phyloP scores from a whole-genome alignment of 1,140 invertebrate genomes.

The Drosophila pruinosa region DNA sequence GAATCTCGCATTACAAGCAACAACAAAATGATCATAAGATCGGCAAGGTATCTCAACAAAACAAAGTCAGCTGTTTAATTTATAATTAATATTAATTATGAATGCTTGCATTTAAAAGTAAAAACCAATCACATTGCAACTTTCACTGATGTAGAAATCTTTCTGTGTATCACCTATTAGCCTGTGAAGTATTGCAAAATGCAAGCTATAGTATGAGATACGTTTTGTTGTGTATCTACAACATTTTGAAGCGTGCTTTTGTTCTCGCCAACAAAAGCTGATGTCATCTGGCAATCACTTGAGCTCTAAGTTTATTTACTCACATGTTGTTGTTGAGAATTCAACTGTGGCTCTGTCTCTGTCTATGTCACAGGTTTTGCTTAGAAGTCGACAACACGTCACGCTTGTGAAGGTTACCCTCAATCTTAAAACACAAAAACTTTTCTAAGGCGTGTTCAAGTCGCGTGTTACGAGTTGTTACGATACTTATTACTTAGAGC shows the following conservation, averaged over 20 bases:
- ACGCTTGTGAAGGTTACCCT: conserved; percentile 64
- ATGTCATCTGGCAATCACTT: conserved; percentile 72
- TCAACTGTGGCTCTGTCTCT: background rate
- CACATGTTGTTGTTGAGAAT: conserved; percentile 13
- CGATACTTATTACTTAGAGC: conserved; percentile 3
- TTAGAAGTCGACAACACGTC: conserved; percentile 59
- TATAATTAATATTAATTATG: conserved; percentile 21
- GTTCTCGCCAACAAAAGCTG: conserved; percentile 53
- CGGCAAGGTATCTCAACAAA: background rate
- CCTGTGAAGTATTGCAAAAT: conserved; percentile 23
- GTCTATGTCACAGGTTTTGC: background rate
- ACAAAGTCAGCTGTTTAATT: conserved; percentile 14
- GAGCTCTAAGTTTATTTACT: conserved; percentile 39
- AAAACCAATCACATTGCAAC: background rate
- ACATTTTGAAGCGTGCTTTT: conserved; percentile 41
- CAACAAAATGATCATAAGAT: background rate
- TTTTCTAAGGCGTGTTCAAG: conserved; percentile 51
- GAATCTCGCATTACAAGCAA: background rate
- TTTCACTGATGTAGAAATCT: conserved; percentile 33
- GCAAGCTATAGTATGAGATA: conserved; percentile 27
- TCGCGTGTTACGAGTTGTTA: conserved; percentile 34
- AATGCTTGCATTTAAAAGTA: background rate
- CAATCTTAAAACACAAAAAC: conserved; percentile 40
- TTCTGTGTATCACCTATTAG: conserved; percentile 8
- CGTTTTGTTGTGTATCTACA: conserved; percentile 15